Percentiles rank a stretch among this genome's conserved stretches.
Conservation (phyloP, 2,113 vertebrate species). For the Sitta europaea region DNA sequence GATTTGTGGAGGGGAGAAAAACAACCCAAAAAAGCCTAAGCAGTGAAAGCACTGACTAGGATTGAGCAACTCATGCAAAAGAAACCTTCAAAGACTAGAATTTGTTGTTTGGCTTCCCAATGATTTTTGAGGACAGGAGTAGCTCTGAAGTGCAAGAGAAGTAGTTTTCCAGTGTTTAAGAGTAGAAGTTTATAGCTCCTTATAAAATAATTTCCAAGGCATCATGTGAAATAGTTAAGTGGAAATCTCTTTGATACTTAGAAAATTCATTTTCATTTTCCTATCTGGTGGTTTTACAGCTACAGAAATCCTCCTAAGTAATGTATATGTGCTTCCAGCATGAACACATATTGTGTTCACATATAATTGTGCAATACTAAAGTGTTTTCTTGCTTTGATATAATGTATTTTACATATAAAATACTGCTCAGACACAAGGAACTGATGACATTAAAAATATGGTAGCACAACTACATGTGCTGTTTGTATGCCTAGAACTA, state of each 20-base stretch:
- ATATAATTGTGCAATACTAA: not conserved
- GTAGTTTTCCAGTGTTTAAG: not conserved
- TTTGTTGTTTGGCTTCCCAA: not conserved
- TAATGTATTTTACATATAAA: fast-evolving
- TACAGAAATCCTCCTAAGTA: not conserved
- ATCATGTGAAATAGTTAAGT: not conserved
- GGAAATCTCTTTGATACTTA: not conserved
- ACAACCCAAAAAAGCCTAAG: not conserved
- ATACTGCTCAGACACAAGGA: not conserved
- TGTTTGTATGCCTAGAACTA: not conserved
- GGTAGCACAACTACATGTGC: not conserved
- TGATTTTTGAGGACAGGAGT: not conserved
- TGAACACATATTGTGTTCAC: too few relatives aligned
- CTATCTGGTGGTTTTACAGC: not conserved
- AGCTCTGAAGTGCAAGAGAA: not conserved
- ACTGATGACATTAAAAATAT: not conserved
- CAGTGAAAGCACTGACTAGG: not conserved
- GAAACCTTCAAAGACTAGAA: not conserved
- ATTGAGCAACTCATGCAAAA: not conserved
- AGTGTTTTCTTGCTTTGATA: not conserved
- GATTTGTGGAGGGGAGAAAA: not conserved
- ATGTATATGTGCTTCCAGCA: not conserved
- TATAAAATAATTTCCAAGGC: not conserved
- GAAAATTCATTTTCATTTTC: not conserved
- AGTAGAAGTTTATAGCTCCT: not conserved